These are phyloP conservation scores for Chascanopsetta lugubris DNA, from an alignment of 2,113 vertebrate genomes.

Conservation along the genomic window DNA sequence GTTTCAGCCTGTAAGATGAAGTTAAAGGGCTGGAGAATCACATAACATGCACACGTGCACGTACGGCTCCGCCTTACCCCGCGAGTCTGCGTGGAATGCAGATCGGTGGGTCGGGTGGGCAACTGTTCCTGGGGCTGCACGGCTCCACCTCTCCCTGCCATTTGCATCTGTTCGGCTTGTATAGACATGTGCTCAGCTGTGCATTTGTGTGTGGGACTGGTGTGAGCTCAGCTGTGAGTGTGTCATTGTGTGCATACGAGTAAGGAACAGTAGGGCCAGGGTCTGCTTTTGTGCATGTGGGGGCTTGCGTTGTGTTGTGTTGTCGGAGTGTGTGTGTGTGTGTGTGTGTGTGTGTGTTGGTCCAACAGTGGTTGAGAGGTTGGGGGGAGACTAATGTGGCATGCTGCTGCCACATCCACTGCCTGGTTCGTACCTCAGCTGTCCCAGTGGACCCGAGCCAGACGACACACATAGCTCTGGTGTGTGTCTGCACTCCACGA, in stretches of 20 bases:
- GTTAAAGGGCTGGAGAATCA: conserved; percentile 18
- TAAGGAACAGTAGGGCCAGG: conserved; percentile 49
- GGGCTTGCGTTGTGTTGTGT: conserved; percentile 58
- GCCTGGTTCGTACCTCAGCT: conserved; percentile 68
- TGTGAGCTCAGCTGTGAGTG: conserved; percentile 70
- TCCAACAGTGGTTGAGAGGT: no score
- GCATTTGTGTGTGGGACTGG: conserved; percentile 42
- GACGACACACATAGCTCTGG: conserved; percentile 60
- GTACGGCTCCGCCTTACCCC: conserved; percentile 27
- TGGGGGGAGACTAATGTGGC: conserved; percentile 38
- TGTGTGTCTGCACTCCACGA: conserved; percentile 69
- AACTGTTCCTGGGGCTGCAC: conserved; percentile 53
- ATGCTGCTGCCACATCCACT: conserved; percentile 57
- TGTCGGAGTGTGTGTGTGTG: conserved; percentile 19
- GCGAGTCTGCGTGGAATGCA: conserved; percentile 57
- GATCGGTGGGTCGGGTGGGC: conserved; percentile 62
- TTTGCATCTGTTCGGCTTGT: conserved; percentile 71
- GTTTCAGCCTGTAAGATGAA: conserved; percentile 18
- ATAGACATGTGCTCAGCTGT: conserved; percentile 70
- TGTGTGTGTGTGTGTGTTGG: conserved; percentile 23
- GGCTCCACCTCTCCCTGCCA: conserved; percentile 64
- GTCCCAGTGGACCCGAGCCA: conserved; percentile 70
- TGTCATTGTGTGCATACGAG: conserved; percentile 60
- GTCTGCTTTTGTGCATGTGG: conserved; percentile 53
- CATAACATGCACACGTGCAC: background rate